Evolutionary conservation across 37 sponge, comb jelly and placozoan genomes (phyloP).

Genomic region (Dysidea cf. avara): DNA sequence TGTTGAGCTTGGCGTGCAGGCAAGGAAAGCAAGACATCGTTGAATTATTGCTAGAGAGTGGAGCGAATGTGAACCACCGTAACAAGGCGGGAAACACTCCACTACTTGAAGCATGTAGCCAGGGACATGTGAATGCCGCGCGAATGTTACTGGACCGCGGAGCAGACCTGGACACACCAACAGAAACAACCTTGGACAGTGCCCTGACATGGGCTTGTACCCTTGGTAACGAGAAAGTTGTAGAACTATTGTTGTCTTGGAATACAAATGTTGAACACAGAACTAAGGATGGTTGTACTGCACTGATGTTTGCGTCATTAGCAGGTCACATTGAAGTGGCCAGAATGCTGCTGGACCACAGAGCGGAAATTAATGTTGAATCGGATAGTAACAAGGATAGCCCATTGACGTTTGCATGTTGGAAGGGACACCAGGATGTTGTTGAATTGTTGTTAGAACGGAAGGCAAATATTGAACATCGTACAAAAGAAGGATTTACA

Average conservation of each 20-base stretch:
- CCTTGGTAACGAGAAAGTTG: slow-evolving; percentile 92
- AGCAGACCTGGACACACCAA: slow-evolving; percentile 92
- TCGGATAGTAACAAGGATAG: slow-evolving; percentile 97
- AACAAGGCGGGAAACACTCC: slow-evolving; percentile 99
- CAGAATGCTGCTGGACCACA: slow-evolving; percentile 80
- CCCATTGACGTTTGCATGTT: slow-evolving; percentile 98
- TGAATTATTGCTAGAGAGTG: slow-evolving; percentile 94
- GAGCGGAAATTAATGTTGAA: slow-evolving; percentile 89
- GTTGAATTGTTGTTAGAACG: slow-evolving; percentile 85
- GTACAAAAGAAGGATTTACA: slow-evolving; percentile 97
- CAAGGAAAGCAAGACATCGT: slow-evolving; percentile 99
- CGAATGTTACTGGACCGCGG: slow-evolving; percentile 84
- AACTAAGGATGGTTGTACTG: slow-evolving; percentile 98
- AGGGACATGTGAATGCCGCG: slow-evolving; percentile 93
- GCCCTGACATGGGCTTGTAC: slow-evolving; percentile 99
- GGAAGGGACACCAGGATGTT: slow-evolving; percentile 98
- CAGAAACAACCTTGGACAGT: slow-evolving; percentile 95
- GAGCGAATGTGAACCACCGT: slow-evolving; percentile 91
- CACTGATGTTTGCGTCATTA: slow-evolving; percentile 96
- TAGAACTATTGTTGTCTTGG: slow-evolving; percentile 79
- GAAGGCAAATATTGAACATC: slow-evolving; percentile 93
- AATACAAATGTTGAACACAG: slow-evolving; percentile 92
- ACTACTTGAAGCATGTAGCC: slow-evolving; percentile 96
- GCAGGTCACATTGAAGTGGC: slow-evolving; percentile 93
- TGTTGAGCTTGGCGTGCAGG: slow-evolving; percentile 96